Base-by-base conservation (phyloP, 92 coral and sea anemone genomes). In the Heliopora coerulea region DNA sequence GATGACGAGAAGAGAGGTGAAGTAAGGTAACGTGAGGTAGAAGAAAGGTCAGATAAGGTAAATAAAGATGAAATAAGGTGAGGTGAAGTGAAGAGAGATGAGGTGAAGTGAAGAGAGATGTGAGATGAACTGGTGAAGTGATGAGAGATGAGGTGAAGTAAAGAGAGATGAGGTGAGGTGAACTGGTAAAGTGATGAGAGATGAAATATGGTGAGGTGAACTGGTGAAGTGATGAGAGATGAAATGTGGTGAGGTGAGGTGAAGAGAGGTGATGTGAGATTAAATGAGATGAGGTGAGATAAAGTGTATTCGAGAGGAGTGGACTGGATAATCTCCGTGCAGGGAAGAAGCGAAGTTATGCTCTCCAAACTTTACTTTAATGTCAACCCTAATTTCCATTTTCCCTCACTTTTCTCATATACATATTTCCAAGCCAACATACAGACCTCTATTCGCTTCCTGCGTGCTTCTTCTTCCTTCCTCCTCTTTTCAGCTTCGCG, bases 361-460 rank as follows among this genome's bases (percentile, higher is more conserved):
- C n/a, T n/a, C n/a, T n/a, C n/a, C n/a, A n/a, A n/a, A n/a, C n/a
- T n/a, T n/a, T n/a, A n/a, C n/a, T n/a, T n/a, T n/a, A n/a, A n/a
- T n/a, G n/a, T n/a, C n/a, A n/a, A n/a, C n/a, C n/a, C n/a, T n/a
- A n/a, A n/a, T n/a, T n/a, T n/a, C n/a, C n/a, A n/a, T n/a, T n/a
- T n/a, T n/a, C n/a, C n/a, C n/a, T n/a, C n/a, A n/a, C n/a, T n/a
- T n/a, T n/a, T n/a, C n/a, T n/a, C n/a, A n/a, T n/a, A n/a, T n/a
- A n/a, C n/a, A n/a, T n/a, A n/a, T n/a, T n/a, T n/a, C n/a, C n/a
- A n/a, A n/a, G n/a, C n/a, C 42, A 37, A 37, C n/a, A 10, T 6
- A 63, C 70, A 13, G 25, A 63, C 70, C 70, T 49, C 70, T 37
- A 63, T 63, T 40, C 70, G 50, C 54, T 63, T 5, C 37, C n/a